Evolutionary conservation across 2,797 vertebrate genomes (phyloP).

Genomic region (Leptatherina wallacei): DNA sequence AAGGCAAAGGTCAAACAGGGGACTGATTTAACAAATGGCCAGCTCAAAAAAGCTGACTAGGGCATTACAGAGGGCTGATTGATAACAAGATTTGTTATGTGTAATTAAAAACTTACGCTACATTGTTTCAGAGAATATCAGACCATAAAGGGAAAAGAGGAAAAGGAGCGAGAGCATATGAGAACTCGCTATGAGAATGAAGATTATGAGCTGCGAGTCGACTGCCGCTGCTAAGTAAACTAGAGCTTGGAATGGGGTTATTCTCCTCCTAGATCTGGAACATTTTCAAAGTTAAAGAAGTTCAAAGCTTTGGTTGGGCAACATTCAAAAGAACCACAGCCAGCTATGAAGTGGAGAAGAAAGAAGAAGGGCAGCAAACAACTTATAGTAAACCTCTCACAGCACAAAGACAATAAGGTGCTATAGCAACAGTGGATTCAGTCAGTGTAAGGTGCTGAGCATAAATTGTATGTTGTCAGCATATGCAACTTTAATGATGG

Average conservation of each 20-base stretch:
- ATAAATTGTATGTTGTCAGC: slow-evolving; percentile 36
- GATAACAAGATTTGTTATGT: slow-evolving; percentile 5
- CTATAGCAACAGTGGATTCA: slow-evolving; percentile 25
- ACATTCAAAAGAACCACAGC: slow-evolving; percentile 77
- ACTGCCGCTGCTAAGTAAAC: slow-evolving; percentile 52
- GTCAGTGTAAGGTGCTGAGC: slow-evolving; percentile 35
- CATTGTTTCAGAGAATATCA: background rate
- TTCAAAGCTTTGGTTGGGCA: slow-evolving; percentile 80
- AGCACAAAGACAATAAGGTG: slow-evolving; percentile 35
- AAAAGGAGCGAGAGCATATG: background rate
- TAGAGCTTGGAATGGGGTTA: slow-evolving; percentile 55
- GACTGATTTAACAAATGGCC: slow-evolving; percentile 1
- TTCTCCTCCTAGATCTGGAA: slow-evolving; percentile 65
- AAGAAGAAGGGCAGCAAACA: slow-evolving; percentile 36
- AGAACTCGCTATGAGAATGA: slow-evolving; percentile 30
- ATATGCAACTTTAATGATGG: slow-evolving; percentile 21
- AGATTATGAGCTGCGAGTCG: slow-evolving; percentile 61
- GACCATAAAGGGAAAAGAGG: slow-evolving; percentile 7
- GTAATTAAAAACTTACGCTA: slow-evolving; percentile 8
- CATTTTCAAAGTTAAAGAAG: slow-evolving; percentile 72
- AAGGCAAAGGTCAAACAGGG: slow-evolving; percentile 30
- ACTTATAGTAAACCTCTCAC: slow-evolving; percentile 61
- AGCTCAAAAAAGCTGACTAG: background rate
- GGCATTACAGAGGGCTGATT: background rate
- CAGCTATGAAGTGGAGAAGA: slow-evolving; percentile 49